Base-by-base conservation (phyloP, 1,140 invertebrate species). In the Scaptomyza graminum region DNA sequence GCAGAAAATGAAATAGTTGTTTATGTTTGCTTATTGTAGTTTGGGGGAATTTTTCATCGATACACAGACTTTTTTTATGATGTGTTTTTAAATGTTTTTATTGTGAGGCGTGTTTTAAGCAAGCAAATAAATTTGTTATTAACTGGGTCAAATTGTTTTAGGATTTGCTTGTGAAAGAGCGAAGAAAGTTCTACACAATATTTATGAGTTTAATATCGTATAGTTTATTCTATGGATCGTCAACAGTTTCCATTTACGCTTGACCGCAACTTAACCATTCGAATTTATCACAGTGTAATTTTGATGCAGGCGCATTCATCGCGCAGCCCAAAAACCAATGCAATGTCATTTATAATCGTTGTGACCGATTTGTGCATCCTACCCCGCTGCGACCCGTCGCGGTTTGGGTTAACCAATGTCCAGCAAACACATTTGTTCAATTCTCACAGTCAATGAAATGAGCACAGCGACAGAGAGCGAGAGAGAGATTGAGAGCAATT, bases 281-380 rank as follows among this genome's bases (percentile, higher is more conserved):
- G 39, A 65, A 71, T 69, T 67, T 55, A 41, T 49, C 31, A 16
- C 54, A 28, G 63, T 25, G 34, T 31, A 66, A 64, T 13, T 49
- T 62, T 31, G 49, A 88, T 88, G 79, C 83, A 83, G 83, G 83
- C 68, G 8, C 67, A 88, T 88, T 88, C 75, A 88, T 41, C 62
- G 52, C 7, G n/a, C 31, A 57, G 39, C 63, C 51, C 55, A 75
- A 83, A 75, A 83, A 78, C 69, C 67, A 76, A 88, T 56, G 72
- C 83, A 88, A 82, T 88, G 76, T 88, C 83, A 88, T 88, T 88
- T 88, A 83, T 88, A 88, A 88, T 88, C 79, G 84, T 88, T 87
- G 75, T 54, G 70, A 49, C 50, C 74, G 63, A 54, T 59, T 51
- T 31, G 61, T 56, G 50, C 22, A 28, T 22, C 37, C 13, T 16